A percentile compares a stretch with the other conserved stretches of the same genome.
These are phyloP conservation scores for Colletes latitarsis DNA, from an alignment of 1,140 invertebrate genomes.

Conservation along the genomic window DNA sequence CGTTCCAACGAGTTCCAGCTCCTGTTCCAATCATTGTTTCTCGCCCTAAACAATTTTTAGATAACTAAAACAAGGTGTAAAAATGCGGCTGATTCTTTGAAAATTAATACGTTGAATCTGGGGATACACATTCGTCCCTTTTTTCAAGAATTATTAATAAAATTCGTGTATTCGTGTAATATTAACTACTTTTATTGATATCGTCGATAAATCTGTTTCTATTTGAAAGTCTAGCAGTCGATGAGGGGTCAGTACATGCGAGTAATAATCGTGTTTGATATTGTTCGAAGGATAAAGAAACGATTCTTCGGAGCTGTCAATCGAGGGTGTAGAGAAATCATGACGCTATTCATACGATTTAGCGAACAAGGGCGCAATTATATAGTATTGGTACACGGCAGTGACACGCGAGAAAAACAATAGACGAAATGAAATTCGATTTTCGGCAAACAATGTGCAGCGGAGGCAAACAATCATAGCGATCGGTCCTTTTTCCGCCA, in stretches of 20 bases:
- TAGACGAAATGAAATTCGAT: constrained; percentile 26
- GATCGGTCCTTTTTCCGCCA: not conserved
- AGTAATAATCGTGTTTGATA: not conserved
- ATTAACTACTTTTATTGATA: too few species aligned
- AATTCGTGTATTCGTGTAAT: too few species aligned
- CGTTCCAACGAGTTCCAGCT: not conserved
- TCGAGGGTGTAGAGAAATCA: constrained; percentile 12
- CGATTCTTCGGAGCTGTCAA: constrained; percentile 11
- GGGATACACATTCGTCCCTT: too few species aligned
- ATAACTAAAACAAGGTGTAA: not conserved
- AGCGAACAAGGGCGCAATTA: constrained; percentile 6
- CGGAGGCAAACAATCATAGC: constrained; percentile 16
- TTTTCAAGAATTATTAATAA: too few species aligned
- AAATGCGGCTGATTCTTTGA: too few species aligned
- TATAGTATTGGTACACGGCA: not conserved
- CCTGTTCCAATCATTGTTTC: not conserved
- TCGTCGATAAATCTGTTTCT: too few species aligned
- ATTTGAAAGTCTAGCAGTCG: too few species aligned
- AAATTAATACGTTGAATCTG: too few species aligned
- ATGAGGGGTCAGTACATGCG: too few species aligned
- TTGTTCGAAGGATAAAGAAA: not conserved
- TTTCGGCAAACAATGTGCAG: constrained; percentile 28
- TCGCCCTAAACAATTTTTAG: not conserved
- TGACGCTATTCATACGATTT: constrained; percentile 3
- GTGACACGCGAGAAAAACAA: not conserved